Evolutionary conservation across 2,888 invertebrate species (phyloP).

Genomic region (Sinotaia quadrata): DNA sequence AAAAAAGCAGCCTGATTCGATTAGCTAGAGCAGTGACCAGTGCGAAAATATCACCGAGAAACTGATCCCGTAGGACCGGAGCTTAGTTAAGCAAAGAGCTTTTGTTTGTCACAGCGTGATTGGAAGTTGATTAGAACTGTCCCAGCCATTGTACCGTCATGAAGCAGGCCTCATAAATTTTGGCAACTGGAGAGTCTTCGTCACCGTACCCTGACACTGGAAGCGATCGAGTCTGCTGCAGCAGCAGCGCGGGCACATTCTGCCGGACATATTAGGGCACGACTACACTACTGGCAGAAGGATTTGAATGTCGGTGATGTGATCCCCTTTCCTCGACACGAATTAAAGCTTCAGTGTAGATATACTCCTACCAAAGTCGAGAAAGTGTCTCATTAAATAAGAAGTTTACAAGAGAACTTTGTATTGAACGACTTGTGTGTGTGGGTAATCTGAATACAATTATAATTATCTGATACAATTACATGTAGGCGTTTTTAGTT

Average conservation of each 20-base stretch:
- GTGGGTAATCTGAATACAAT: too few relatives aligned
- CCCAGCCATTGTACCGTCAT: neutral
- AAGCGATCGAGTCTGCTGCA: neutral
- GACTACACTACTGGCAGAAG: too few relatives aligned
- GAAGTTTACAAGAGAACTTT: too few relatives aligned
- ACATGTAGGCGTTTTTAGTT: too few relatives aligned
- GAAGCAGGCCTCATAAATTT: conserved; percentile 1
- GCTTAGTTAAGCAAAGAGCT: conserved; percentile 38
- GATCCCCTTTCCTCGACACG: too few relatives aligned
- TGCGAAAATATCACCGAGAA: neutral
- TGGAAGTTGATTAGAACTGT: conserved; percentile 39
- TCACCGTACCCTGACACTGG: neutral
- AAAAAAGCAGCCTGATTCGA: conserved; percentile 26
- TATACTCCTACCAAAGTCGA: too few relatives aligned
- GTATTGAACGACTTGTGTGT: too few relatives aligned
- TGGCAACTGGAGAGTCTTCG: neutral
- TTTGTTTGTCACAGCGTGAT: conserved; percentile 38
- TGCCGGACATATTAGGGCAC: too few relatives aligned
- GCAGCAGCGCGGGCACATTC: neutral
- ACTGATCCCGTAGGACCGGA: neutral
- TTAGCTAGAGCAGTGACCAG: conserved; percentile 3
- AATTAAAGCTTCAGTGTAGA: too few relatives aligned
- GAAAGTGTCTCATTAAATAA: too few relatives aligned
- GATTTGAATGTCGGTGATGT: too few relatives aligned
- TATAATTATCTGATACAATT: too few relatives aligned